Base-by-base conservation (phyloP, 2,888 invertebrate species). In the Campopleginae sp. region DNA sequence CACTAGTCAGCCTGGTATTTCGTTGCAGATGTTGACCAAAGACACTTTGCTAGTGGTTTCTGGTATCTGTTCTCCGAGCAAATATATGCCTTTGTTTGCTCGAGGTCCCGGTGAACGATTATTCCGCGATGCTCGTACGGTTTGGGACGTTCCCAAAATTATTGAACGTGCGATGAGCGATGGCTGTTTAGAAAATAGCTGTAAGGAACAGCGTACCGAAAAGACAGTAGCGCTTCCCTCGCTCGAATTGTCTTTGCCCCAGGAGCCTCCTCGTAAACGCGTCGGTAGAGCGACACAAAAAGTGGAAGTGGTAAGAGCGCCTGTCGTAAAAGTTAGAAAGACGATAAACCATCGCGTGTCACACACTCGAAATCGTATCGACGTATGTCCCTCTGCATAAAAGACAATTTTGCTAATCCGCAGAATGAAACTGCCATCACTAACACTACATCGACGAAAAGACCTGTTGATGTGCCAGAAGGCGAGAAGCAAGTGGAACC, bases 11-110 rank as follows among this genome's bases (percentile, higher is more conserved):
- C n/a, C 14, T 7, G 61, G 33, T 46, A 46, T 19, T 71, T 51
- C 65, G 23, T 12, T 63, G 23, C 76, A 91, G 91, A 77, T 82
- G 1, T 85, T 88, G 4, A 54, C 48, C 4, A 74, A 80, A 8
- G 88, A 91, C 17, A 90, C 90, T n/a, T 86, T 92, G 5, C 12
- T 91, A 27, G 85, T 92, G 14, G 70, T 86, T 19, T 65, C 83
- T 1, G 88, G 88, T 65, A 78, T 77, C n/a, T 90, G 90, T 66
- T 82, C 89, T 0, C 70, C 72, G 17, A 79, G 75, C 5, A 58
- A 71, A 10, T 74, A 77, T 0, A 84, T 89, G 17, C 88, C 90
- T 14, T 89, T 89, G n/a, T 87, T 88, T 63, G 90, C 89, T 0
- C 78, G 86, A 70, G 92, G 92, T n/a, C 90, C 90, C 2, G 88